Evolutionary conservation across 2,888 invertebrate species (phyloP), one percentile per base, ranked within the genome.

Genomic region (Toxonevra muliebris): DNA sequence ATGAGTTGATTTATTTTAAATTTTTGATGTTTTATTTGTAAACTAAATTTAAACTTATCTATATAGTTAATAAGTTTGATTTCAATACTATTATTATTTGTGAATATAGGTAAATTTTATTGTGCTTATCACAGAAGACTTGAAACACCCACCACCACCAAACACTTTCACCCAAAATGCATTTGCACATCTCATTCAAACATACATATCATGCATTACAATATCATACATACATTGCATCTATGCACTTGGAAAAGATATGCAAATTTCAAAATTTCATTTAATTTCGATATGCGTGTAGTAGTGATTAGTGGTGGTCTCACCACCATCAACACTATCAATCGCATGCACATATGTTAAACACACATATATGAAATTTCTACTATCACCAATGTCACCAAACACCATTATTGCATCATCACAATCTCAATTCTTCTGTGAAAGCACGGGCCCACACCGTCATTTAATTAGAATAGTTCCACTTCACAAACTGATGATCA

Each of bases 401-500:
- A 72, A 80, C 79, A 78, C 75, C 79, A 80, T 78, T 78, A 79
- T 79, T 81, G 82, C 80, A 82, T 82, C 80, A 81, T 82, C 83
- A 79, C 82, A 81, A 81, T 82, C 77, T 82, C 80, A 80, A 81
- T 84, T 85, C 83, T 84, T 83, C 85, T 84, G 83, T 83, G 86
- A 86, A 86, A 86, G 86, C 86, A 86, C 86, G 86, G 86, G 86
- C 86, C 85, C 78, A 80, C 81, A 77, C 77, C 77, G 77, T 77
- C 76, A 75, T 74, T 76, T 76, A 76, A 79, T 78, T 82, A 78
- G 83, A 84, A 83, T 81, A 82, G 84, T 79, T 77, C 78, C 80
- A 83, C 83, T 85, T 83, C 86, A 74, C 75, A 73, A 73, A 75
- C 72, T 75, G 73, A 75, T 75, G 73, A 71, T 77, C 79, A 86